Conservation (phyloP, 2,888 invertebrate genomes). For the Coelopa pilipes region DNA sequence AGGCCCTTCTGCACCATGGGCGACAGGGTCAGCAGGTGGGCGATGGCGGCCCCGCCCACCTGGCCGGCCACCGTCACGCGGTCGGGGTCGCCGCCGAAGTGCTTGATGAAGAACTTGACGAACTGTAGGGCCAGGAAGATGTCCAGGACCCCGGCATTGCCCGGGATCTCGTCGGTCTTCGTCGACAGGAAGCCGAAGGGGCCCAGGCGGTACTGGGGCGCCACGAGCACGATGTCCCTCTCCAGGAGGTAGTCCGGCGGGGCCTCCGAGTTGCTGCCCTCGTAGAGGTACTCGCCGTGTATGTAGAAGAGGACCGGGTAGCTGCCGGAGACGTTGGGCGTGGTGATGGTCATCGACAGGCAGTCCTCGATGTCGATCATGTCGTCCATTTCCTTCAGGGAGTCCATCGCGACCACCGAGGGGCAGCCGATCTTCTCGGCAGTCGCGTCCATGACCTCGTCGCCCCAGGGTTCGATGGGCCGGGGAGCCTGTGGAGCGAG, state of each 20-base stretch:
- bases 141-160: conserved; percentile 70
- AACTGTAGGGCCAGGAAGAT: conserved; percentile 68
- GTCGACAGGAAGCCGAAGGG: conserved; percentile 70
- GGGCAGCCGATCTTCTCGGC: conserved; percentile 62
- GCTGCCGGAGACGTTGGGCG: conserved; percentile 55
- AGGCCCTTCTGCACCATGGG: conserved; percentile 65
- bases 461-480: conserved; percentile 59
- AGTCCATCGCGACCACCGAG: conserved; percentile 57
- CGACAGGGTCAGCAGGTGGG: conserved; percentile 66
- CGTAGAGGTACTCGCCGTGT: conserved; percentile 66
- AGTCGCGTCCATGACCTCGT: conserved; percentile 58
- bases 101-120: conserved; percentile 66
- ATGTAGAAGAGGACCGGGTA: conserved; percentile 66
- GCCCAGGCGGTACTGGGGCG: conserved; percentile 68
- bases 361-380: conserved; percentile 63
- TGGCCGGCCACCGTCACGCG: conserved; percentile 70
- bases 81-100: conserved; percentile 69
- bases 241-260: conserved; percentile 67
- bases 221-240: conserved; percentile 68
- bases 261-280: conserved; percentile 64
- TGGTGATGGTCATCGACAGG: conserved; percentile 60
- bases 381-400: conserved; percentile 51
- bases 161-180: conserved; percentile 68
- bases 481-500: conserved; percentile 54
- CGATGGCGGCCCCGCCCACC: conserved; percentile 69